Percentiles rank a stretch among this genome's conserved stretches.
These are phyloP conservation scores for Euglossa dilemma DNA, from an alignment of 1,140 invertebrate genomes.

Conservation along the genomic window DNA sequence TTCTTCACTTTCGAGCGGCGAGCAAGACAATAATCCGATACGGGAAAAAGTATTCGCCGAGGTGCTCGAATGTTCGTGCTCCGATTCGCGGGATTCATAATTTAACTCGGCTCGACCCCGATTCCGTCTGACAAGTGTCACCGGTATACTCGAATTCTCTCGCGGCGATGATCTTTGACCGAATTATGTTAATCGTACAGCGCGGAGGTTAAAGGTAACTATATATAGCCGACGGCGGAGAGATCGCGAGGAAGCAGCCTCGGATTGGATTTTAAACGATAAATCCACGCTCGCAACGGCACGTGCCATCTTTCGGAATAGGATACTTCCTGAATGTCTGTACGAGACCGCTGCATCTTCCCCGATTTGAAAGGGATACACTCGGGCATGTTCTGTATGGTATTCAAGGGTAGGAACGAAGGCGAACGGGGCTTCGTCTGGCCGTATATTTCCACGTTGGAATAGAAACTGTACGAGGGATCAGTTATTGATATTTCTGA, in stretches of 20 bases:
- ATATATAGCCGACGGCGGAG: too few species aligned
- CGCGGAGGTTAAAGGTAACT: not conserved
- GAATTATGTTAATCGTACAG: not conserved
- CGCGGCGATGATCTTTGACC: not conserved
- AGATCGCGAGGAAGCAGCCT: not conserved
- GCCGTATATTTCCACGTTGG: slow-evolving; percentile 37
- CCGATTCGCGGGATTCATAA: slow-evolving; percentile 29
- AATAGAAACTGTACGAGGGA: slow-evolving; percentile 44
- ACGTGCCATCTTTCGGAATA: slow-evolving; percentile 38
- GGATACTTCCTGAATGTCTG: slow-evolving; percentile 34
- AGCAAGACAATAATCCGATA: not conserved
- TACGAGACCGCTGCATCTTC: slow-evolving; percentile 27
- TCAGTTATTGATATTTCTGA: slow-evolving; percentile 55
- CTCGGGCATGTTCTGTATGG: slow-evolving; percentile 42
- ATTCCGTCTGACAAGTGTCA: slow-evolving; percentile 15
- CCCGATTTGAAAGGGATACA: slow-evolving; percentile 44
- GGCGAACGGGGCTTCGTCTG: not conserved
- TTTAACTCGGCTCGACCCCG: slow-evolving; percentile 18
- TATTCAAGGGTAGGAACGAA: not conserved
- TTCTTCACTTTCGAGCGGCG: not conserved
- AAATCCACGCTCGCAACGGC: slow-evolving; percentile 25
- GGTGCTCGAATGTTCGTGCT: slow-evolving; percentile 15
- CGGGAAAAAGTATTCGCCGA: slow-evolving; percentile 16
- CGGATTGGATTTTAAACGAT: slow-evolving; percentile 33
- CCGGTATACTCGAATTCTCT: not conserved